A percentile compares a stretch with the other conserved stretches of the same genome.
Conservation (phyloP, 2,797 vertebrate species). For the Malurus leucopterus region DNA sequence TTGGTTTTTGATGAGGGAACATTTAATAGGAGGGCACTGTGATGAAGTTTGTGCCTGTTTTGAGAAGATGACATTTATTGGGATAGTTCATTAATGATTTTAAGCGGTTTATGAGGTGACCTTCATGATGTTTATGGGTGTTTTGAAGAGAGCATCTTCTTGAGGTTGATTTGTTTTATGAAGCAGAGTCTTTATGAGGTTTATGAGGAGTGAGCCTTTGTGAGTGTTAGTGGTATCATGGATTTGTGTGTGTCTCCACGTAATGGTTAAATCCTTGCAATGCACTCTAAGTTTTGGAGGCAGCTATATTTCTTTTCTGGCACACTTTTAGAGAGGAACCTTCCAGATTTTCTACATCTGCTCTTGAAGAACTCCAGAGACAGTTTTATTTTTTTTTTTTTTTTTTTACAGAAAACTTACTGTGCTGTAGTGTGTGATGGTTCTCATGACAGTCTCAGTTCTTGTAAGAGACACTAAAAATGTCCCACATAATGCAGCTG, state of each 20-base stretch:
- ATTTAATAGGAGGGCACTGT: background rate
- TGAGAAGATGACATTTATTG: background rate
- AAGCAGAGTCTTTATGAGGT: background rate
- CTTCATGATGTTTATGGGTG: background rate
- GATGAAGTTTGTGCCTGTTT: background rate
- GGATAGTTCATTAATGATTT: background rate
- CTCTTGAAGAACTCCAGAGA: background rate
- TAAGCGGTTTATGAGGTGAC: background rate
- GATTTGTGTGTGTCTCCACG: background rate
- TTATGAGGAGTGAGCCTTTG: background rate
- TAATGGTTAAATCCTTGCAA: background rate
- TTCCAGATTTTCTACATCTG: background rate
- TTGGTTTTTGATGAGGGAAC: background rate
- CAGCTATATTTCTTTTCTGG: background rate
- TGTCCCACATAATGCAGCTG: slow-evolving; percentile 10
- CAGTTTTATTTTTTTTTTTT: background rate
- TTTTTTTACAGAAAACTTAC: background rate
- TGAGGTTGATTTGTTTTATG: background rate
- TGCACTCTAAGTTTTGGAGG: background rate
- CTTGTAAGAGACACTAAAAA: background rate
- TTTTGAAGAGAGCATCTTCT: background rate
- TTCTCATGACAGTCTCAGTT: background rate
- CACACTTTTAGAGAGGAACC: background rate
- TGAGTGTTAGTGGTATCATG: background rate
- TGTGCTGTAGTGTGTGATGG: background rate